phyloP scores from a whole-genome alignment of 2,888 invertebrate species.

The Rhogogaster chlorosoma region DNA sequence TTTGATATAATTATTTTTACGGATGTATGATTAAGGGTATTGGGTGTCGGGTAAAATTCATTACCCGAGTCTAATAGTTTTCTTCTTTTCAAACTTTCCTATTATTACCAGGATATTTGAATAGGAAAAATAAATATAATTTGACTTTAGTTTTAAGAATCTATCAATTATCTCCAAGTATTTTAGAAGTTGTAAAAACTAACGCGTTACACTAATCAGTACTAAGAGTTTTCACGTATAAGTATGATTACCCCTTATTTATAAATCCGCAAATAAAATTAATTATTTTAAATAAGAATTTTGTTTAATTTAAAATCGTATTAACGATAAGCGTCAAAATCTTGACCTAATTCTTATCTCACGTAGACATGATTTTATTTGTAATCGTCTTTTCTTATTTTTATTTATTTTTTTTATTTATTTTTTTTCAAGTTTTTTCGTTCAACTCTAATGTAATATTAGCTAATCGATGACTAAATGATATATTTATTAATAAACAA shows the following conservation, averaged over 20 bases:
- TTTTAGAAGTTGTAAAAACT: not conserved
- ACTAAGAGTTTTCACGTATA: not conserved
- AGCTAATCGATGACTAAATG: constrained; percentile 41
- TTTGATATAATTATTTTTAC: constrained; percentile 21
- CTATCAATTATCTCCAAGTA: not conserved
- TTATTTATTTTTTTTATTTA: not conserved
- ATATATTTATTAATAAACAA: constrained; percentile 29
- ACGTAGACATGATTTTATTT: constrained; percentile 6
- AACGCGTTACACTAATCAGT: not conserved
- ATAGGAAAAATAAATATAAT: not conserved
- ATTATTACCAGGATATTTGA: not conserved
- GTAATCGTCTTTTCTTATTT: not conserved
- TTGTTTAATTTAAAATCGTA: constrained; percentile 15
- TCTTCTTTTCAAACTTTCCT: not conserved
- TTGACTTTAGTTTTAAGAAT: not conserved
- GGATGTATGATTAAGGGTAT: constrained; percentile 29
- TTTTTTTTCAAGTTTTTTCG: not conserved
- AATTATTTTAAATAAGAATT: not conserved
- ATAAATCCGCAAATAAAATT: constrained; percentile 37
- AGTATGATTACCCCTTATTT: constrained; percentile 8
- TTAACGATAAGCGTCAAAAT: not conserved
- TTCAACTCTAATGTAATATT: not conserved
- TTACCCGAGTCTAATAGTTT: constrained; percentile 13
- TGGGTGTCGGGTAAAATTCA: constrained; percentile 5
- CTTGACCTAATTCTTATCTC: not conserved